These are phyloP conservation scores for Callipepla californica DNA, from an alignment of 2,113 vertebrate genomes.

Conservation along the genomic window DNA sequence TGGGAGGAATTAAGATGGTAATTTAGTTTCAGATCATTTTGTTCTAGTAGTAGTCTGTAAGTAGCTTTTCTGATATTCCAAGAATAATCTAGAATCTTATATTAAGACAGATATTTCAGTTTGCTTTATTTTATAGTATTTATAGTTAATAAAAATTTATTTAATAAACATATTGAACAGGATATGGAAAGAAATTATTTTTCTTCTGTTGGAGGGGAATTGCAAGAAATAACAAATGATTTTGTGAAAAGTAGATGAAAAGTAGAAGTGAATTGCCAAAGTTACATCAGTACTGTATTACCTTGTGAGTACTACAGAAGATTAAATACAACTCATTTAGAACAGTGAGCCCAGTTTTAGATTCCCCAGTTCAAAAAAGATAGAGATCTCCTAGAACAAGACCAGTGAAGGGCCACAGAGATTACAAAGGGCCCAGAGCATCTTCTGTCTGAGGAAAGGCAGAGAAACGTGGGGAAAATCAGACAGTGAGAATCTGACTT, in stretches of 20 bases:
- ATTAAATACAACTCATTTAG: not conserved
- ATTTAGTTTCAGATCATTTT: not conserved
- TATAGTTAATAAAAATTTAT: not conserved
- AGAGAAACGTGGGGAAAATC: too few relatives aligned
- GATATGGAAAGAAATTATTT: not conserved
- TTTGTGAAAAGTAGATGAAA: not conserved
- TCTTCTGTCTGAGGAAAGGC: too few relatives aligned
- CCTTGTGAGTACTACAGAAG: not conserved
- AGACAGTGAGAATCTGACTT: too few relatives aligned
- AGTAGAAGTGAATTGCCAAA: not conserved
- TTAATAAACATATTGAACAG: not conserved
- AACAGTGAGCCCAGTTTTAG: too few relatives aligned
- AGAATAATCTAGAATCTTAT: not conserved
- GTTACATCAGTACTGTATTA: not conserved
- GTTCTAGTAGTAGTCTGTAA: not conserved
- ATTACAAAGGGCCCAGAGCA: too few relatives aligned
- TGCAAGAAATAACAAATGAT: not conserved
- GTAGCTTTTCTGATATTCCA: not conserved
- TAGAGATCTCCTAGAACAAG: too few relatives aligned
- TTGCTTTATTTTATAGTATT: not conserved
- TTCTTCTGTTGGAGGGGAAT: not conserved
- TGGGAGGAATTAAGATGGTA: rapidly evolving
- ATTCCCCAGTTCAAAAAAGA: too few relatives aligned
- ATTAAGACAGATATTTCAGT: not conserved
- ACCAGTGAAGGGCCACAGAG: too few relatives aligned